Evolutionary conservation across 2,888 invertebrate genomes (phyloP), one percentile per base, ranked within the genome.

Genomic region (Mesodorylaimus sp.): DNA sequence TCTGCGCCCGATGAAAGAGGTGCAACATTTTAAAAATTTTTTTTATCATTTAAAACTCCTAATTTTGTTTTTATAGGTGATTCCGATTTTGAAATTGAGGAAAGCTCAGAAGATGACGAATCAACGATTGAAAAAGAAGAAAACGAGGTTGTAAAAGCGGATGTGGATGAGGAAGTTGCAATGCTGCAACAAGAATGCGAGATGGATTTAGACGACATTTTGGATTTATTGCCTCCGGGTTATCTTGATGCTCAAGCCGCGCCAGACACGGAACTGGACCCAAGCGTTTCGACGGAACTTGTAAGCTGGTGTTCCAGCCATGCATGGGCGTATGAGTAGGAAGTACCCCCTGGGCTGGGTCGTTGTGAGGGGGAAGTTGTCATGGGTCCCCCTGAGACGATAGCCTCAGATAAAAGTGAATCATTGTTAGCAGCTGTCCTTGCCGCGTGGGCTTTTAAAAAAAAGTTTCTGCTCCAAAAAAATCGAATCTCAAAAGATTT

Each of bases 181-280:
- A 79, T 82, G 52, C 73, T 93, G 61, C 80, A 82, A 61, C 79
- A 81, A 66, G 91, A 93, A 73, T 84, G 86, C 60, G 79, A 81
- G 69, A 78, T 84, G 71, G 83, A 83, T 53, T 75, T 91, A 56
- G 84, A 84, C 67, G 86, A 87, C 66, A 76, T 91, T 60, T 71
- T 91, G 41, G 79, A 78, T 59, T 77, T 78, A 59, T 69, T 83
- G 60, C 85, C 87, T 46, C 77, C 79, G 58, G 81, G 83, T 63
- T 85, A 86, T 71, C 70, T 83, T 51, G 76, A 79, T 61, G 60
- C 60, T 42, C 13, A 26, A 10, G 44, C 26, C 5, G 44, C n/a
- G n/a, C n/a, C n/a, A n/a, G n/a, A n/a, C n/a, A n/a, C n/a, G n/a
- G n/a, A n/a, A n/a, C n/a, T n/a, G n/a, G n/a, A n/a, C n/a, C n/a